phyloP scores from a whole-genome alignment of 1,140 invertebrate species.

The Cherax quadricarinatus region DNA sequence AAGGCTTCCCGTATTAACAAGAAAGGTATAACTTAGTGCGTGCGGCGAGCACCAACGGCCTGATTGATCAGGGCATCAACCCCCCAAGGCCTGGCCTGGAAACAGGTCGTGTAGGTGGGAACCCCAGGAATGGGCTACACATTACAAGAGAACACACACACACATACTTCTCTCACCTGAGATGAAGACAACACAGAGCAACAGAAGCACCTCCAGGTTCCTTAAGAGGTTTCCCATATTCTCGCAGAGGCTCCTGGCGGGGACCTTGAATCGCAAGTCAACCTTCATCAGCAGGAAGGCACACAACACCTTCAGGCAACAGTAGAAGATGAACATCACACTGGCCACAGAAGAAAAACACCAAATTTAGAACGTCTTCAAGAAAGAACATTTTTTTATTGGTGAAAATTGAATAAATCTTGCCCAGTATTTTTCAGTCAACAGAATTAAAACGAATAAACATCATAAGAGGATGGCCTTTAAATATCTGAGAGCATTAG shows the following conservation, averaged over 20 bases:
- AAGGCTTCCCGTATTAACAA: too few species aligned
- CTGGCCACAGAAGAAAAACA: slow-evolving; percentile 11
- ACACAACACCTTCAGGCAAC: slow-evolving; percentile 62
- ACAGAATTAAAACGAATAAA: too few species aligned
- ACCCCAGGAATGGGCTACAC: too few species aligned
- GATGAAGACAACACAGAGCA: slow-evolving; percentile 53
- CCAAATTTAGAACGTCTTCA: neutral
- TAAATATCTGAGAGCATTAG: too few species aligned
- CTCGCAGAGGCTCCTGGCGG: slow-evolving; percentile 45
- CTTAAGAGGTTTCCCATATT: slow-evolving; percentile 43
- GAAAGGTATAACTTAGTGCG: too few species aligned
- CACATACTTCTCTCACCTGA: slow-evolving; percentile 39
- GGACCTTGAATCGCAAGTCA: slow-evolving; percentile 63
- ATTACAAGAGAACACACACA: neutral
- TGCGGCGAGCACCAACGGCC: too few species aligned
- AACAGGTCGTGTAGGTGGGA: too few species aligned
- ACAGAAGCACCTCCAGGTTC: slow-evolving; percentile 52
- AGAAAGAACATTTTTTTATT: neutral
- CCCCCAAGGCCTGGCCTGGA: too few species aligned
- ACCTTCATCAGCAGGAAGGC: slow-evolving; percentile 56
- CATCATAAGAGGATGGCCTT: too few species aligned
- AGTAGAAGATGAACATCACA: slow-evolving; percentile 62
- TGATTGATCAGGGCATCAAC: too few species aligned
- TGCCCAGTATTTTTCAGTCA: neutral
- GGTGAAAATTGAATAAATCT: neutral